These are phyloP conservation scores for Falco novaeseelandiae DNA, from an alignment of 2,797 vertebrate species.

Conservation along the genomic window DNA sequence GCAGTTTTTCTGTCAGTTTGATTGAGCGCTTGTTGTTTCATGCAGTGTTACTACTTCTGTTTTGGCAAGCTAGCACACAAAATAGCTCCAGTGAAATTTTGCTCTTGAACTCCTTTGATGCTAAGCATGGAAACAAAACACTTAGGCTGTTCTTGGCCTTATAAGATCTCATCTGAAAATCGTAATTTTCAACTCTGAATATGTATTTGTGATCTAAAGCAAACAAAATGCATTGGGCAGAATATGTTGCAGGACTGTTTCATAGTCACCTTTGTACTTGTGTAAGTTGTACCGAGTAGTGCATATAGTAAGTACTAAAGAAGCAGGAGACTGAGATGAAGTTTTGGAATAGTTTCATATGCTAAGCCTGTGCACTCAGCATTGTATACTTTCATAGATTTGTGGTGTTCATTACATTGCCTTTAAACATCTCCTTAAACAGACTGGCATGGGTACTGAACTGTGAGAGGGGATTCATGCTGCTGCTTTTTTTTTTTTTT, in stretches of 20 bases:
- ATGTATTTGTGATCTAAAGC: neutral
- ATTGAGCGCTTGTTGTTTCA: neutral
- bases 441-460: neutral
- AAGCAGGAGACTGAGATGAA: neutral
- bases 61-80: neutral
- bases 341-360: neutral
- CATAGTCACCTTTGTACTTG: neutral
- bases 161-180: neutral
- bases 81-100: neutral
- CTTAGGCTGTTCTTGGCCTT: neutral
- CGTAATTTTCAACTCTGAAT: neutral
- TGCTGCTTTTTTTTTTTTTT: neutral
- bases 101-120: neutral
- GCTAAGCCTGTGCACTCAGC: neutral
- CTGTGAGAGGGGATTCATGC: neutral
- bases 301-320: neutral
- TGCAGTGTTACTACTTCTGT: neutral
- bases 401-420: neutral
- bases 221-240: neutral
- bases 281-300: neutral
- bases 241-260: neutral
- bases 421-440: neutral
- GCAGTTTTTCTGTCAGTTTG: neutral
- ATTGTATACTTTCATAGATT: neutral
- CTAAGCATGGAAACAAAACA: neutral